These are phyloP conservation scores for Nesogale talazaci DNA, from an alignment of 2,113 vertebrate species.

Conservation along the genomic window DNA sequence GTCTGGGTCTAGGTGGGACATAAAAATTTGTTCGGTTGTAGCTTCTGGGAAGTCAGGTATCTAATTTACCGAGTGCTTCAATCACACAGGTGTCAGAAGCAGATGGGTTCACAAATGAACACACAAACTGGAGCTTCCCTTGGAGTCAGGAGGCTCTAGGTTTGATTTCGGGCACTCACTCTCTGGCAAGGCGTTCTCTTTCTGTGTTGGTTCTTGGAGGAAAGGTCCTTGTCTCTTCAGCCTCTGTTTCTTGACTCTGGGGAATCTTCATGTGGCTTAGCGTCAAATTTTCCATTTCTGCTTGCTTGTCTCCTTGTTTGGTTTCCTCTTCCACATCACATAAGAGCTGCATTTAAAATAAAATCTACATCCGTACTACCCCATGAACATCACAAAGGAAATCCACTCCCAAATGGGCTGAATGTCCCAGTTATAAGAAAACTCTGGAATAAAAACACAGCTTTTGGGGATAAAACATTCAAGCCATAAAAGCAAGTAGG, in stretches of 20 bases:
- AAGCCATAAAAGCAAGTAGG: neutral
- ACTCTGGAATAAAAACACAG: neutral
- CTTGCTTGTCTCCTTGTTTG: neutral
- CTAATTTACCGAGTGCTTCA: neutral
- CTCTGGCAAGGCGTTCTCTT: neutral
- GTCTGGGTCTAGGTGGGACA: neutral
- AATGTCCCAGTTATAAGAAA: neutral
- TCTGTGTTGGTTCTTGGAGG: neutral
- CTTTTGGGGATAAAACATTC: neutral
- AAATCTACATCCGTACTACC: neutral
- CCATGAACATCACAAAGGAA: neutral
- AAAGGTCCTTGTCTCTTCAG: neutral
- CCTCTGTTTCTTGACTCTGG: neutral
- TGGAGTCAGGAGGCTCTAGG: neutral
- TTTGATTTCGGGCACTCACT: neutral
- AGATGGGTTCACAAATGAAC: neutral
- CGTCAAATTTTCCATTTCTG: neutral
- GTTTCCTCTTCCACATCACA: neutral
- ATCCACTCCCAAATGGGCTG: neutral
- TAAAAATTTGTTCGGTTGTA: neutral
- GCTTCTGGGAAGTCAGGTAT: neutral
- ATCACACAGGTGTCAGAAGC: neutral
- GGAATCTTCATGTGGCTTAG: neutral
- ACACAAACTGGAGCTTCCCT: neutral
- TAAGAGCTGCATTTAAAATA: neutral